Base-by-base conservation (phyloP, 2,888 invertebrate genomes). In the Brachyptera putata region DNA sequence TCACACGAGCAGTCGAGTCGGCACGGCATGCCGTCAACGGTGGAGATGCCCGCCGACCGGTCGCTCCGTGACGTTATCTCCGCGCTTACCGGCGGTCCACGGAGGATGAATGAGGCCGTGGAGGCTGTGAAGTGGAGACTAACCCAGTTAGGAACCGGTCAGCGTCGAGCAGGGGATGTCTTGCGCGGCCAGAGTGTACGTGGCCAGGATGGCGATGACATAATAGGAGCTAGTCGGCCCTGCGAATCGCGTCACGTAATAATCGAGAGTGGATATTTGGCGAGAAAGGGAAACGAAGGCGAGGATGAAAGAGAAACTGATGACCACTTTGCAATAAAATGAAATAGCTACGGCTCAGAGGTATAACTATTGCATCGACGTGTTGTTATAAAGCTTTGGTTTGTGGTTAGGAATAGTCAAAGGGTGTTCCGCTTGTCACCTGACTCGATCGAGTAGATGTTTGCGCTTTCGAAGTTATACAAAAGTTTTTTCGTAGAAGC, bases 91-190 rank as follows among this genome's bases (percentile, higher is more conserved):
- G 7, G 34, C 34, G 34, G 11, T n/a, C 11, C 39, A 14, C 4
- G 39, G 4, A 39, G 39, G 11, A 14, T 14, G 39, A 7, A 30
- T 4, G 49, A 5, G 13, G 49, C n/a, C 24, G 46, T 3, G 18
- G n/a, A n/a, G n/a, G n/a, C n/a, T n/a, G n/a, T n/a, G n/a, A n/a
- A n/a, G n/a, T 4, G 22, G 5, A 18, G 53, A 16, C 16, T 53
- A 30, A 53, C 53, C 53, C 53, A 53, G 53, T 53, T 53, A 53
- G 18, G 34, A 36, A 34, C 53, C 53, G 53, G 53, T 53, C 53
- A 36, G n/a, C 48, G 48, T 25, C n/a, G 48, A 9, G n/a, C n/a
- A n/a, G n/a, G n/a, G n/a, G n/a, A n/a, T 25, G 24, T 2, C 5
- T 14, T 16, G 50, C 9, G 13, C 16, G 26, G 50, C 24, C 16